These are phyloP conservation scores for Lagodon rhomboides DNA, from an alignment of 2,797 vertebrate species.

Conservation along the genomic window DNA sequence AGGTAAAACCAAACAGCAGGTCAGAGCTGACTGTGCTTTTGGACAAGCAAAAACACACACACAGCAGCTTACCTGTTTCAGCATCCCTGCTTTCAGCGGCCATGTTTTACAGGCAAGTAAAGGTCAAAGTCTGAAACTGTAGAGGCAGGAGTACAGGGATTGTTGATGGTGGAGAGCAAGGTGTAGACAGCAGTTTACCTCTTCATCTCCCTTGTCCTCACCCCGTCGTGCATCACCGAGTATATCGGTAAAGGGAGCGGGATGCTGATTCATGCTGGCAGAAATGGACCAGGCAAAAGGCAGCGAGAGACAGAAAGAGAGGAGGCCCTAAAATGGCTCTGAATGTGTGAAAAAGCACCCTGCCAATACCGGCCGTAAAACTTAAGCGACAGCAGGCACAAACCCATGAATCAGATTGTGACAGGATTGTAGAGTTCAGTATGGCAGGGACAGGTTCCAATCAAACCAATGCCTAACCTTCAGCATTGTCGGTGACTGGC, in stretches of 20 bases:
- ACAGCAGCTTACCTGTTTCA: slow-evolving; percentile 28
- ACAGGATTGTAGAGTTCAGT: slow-evolving; percentile 64
- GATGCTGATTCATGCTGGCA: slow-evolving; percentile 78
- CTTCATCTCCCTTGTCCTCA: slow-evolving; percentile 65
- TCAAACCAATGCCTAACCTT: slow-evolving; percentile 65
- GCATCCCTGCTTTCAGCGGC: slow-evolving; percentile 19
- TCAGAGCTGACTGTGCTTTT: slow-evolving; percentile 44
- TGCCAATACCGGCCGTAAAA: slow-evolving; percentile 79
- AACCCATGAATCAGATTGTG: slow-evolving; percentile 79
- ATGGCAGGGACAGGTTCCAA: slow-evolving; percentile 59
- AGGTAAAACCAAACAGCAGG: slow-evolving; percentile 60
- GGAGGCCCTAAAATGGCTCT: slow-evolving; percentile 62
- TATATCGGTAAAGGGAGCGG: slow-evolving; percentile 44
- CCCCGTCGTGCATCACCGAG: slow-evolving; percentile 57
- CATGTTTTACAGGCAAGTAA: slow-evolving; percentile 40
- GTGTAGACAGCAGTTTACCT: slow-evolving; percentile 63
- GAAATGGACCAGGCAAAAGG: slow-evolving; percentile 60
- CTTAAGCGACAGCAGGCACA: slow-evolving; percentile 76
- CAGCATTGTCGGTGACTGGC: slow-evolving; percentile 38
- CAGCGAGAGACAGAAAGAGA: slow-evolving; percentile 55
- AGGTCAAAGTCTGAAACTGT: slow-evolving; percentile 47
- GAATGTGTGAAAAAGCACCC: slow-evolving; percentile 76
- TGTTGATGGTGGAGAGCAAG: slow-evolving; percentile 39
- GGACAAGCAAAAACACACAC: slow-evolving; percentile 12
- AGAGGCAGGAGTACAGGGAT: slow-evolving; percentile 32